phyloP scores from a whole-genome alignment of 2,888 invertebrate genomes.

The Rapana venosa region DNA sequence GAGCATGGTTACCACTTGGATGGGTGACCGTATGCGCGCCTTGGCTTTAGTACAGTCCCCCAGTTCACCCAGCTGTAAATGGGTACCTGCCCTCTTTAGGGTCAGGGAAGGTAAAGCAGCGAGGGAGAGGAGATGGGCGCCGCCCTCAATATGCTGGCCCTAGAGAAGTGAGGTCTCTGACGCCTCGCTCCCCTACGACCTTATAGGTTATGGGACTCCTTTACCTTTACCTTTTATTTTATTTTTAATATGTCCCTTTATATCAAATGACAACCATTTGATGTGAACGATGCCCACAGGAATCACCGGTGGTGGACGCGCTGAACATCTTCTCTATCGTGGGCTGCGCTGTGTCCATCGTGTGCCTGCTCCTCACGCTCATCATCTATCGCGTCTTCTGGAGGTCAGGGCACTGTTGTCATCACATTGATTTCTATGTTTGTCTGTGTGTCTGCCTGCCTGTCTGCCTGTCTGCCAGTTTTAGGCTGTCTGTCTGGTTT shows the following conservation, averaged over 20 bases:
- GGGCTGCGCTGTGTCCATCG: conserved; percentile 61
- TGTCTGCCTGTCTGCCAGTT: background rate
- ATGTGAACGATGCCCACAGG: background rate
- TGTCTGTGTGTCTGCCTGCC: background rate
- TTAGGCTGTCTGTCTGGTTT: background rate
- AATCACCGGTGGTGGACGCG: background rate
- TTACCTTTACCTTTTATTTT: too few relatives aligned
- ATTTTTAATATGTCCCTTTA: background rate
- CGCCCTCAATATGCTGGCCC: too few relatives aligned
- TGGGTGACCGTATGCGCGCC: too few relatives aligned
- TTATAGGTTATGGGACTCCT: too few relatives aligned
- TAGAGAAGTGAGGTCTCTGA: too few relatives aligned
- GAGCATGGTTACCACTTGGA: too few relatives aligned
- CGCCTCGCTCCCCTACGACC: too few relatives aligned
- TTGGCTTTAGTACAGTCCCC: too few relatives aligned
- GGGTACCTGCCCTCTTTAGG: too few relatives aligned
- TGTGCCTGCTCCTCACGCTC: conserved; percentile 59
- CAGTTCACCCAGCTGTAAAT: too few relatives aligned
- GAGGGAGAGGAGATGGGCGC: too few relatives aligned
- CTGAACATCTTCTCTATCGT: conserved; percentile 61
- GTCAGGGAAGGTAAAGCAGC: too few relatives aligned
- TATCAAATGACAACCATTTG: background rate
- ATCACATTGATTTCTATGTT: background rate
- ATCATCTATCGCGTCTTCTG: conserved; percentile 56
- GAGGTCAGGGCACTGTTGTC: conserved; percentile 54